Evolutionary conservation across 2,888 invertebrate genomes (phyloP).

Genomic region (Yponomeuta evonymella): DNA sequence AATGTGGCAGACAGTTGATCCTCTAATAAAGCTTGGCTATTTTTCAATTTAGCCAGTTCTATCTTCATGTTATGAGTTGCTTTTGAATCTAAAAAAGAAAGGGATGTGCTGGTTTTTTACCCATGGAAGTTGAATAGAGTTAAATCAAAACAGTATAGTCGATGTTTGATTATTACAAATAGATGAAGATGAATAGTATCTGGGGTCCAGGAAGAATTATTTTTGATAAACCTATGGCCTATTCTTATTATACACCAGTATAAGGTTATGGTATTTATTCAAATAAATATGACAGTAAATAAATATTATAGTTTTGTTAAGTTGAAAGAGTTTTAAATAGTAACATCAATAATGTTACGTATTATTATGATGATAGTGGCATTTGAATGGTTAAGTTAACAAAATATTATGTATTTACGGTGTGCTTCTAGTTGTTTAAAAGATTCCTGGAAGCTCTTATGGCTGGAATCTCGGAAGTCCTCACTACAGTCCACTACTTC

Average conservation of each 20-base stretch:
- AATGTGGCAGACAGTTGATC: slow-evolving; percentile 42
- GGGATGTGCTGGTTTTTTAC: background rate
- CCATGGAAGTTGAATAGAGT: background rate
- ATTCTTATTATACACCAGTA: no score
- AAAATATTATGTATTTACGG: slow-evolving; percentile 39
- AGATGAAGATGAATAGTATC: no score
- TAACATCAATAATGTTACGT: no score
- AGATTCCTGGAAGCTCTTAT: slow-evolving; percentile 26
- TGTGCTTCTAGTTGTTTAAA: slow-evolving; percentile 56
- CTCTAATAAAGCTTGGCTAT: slow-evolving; percentile 41
- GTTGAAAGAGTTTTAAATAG: no score
- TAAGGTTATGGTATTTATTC: no score
- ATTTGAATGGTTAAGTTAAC: background rate
- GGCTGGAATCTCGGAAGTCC: slow-evolving; percentile 36
- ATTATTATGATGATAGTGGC: no score
- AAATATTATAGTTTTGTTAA: no score
- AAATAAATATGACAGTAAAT: no score
- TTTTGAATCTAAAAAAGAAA: slow-evolving; percentile 49
- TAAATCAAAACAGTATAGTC: no score
- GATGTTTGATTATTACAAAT: no score
- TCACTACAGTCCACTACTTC: slow-evolving; percentile 48
- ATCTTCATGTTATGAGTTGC: slow-evolving; percentile 65
- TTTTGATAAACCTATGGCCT: no score
- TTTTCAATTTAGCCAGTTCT: slow-evolving; percentile 52
- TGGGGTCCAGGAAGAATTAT: no score